Evolutionary conservation across 37 sponge, comb jelly and placozoan species (phyloP).

Genomic region (Eunapius fragilis): DNA sequence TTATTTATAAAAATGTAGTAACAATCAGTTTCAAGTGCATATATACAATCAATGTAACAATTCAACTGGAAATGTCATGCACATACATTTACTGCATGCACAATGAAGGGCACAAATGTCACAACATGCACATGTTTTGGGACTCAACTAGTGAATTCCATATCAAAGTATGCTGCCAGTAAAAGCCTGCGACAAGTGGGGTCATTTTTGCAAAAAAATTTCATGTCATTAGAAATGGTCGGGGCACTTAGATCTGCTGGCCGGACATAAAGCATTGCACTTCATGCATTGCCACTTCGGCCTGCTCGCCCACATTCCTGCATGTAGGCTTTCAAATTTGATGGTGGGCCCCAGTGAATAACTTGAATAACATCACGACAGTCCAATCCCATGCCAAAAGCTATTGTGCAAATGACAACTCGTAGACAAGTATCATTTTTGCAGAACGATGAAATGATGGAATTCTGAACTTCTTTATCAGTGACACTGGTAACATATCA

Average conservation of each 20-base stretch:
- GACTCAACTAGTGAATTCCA: background rate
- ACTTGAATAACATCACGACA: slow-evolving; percentile 10
- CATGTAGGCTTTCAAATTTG: slow-evolving; percentile 13
- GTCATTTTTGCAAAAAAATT: background rate
- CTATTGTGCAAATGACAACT: slow-evolving; percentile 30
- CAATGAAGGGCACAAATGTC: slow-evolving; percentile 3
- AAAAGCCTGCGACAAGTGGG: slow-evolving; percentile 19
- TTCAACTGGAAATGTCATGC: background rate
- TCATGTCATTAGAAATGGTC: background rate
- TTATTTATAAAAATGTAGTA: no score
- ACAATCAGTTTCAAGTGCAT: background rate
- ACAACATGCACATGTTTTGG: slow-evolving; percentile 15
- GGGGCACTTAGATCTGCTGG: background rate
- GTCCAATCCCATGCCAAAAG: slow-evolving; percentile 34
- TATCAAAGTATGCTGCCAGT: slow-evolving; percentile 11
- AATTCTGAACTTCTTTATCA: slow-evolving; percentile 1
- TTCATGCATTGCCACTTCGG: background rate
- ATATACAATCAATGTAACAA: background rate
- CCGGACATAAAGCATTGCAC: background rate
- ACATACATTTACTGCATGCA: background rate
- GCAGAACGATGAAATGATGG: slow-evolving; percentile 6
- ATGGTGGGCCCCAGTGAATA: slow-evolving; percentile 21
- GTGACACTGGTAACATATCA: slow-evolving; percentile 23
- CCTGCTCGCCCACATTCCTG: slow-evolving; percentile 30
- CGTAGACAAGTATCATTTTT: background rate